Base-by-base conservation (phyloP, 1,140 invertebrate genomes). In the Ceratitis capitata region DNA sequence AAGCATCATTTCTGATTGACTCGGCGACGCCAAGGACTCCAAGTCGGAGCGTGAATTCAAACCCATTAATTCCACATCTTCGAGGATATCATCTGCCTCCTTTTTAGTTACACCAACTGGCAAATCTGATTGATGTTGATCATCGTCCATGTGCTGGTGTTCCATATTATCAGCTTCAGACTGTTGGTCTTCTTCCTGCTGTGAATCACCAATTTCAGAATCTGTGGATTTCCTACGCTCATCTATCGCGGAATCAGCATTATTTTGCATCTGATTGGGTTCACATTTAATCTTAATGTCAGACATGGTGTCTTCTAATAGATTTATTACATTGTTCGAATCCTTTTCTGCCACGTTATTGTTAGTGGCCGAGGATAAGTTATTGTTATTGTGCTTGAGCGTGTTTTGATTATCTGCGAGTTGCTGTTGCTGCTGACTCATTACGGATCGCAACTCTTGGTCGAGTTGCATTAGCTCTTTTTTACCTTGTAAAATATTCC, bases 401-500 rank as follows among this genome's bases (percentile, higher is more conserved):
- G 92, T 91, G 85, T 93, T 93, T 88, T 94, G 93, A 84, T 93
- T 92, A 47, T 92, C 92, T 84, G 93, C 86, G 92, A 93, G 88
- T 92, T 93, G 89, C 93, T 94, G 88, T 89, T 93, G 88, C 89
- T 93, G 87, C 91, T 94, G 90, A 45, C 82, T 85, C 87, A 91
- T 91, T 19, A 91, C 92, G 9, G 89, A 90, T 85, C 94, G 92
- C 87, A 95, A 88, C 87, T 94, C 94, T 87, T 94, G 94, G 87
- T 95, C 94, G 5, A 95, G 92, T 64, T 95, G 94, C 89, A 95
- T 92, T 45, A 96, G 91, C 87, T 96, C 95, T 91, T 97, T 96
- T 89, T 97, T 97, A 58, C 95, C 96, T 90, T 97, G 96, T 78
- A 97, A 93, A 88, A 97, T 97, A 88, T 97, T 96, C 49, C 96